These are phyloP conservation scores for Trogon surrucura DNA, from an alignment of 2,113 vertebrate species.

Conservation along the genomic window DNA sequence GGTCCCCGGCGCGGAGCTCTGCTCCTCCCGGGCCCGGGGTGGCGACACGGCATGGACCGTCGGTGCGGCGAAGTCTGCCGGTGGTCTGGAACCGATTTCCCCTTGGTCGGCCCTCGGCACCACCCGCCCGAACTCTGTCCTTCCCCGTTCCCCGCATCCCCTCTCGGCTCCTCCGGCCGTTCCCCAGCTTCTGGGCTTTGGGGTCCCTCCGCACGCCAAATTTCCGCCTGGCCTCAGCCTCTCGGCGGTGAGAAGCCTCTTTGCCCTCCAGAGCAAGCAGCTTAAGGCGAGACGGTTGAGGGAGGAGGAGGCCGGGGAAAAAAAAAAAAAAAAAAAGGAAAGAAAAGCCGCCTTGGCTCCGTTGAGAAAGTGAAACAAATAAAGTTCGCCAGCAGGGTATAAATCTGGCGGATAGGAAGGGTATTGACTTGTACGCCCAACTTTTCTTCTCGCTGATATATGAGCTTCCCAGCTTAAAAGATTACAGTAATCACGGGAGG, in stretches of 20 bases:
- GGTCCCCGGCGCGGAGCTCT: no score
- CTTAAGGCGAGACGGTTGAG: no score
- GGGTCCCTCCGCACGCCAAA: no score
- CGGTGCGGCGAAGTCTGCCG: not conserved
- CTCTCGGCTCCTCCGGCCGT: fast-evolving
- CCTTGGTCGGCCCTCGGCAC: not conserved
- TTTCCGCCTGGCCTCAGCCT: not conserved
- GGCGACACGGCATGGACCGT: no score
- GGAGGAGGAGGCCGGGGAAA: not conserved
- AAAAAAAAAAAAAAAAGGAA: not conserved
- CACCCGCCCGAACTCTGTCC: not conserved
- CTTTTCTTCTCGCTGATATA: constrained; percentile 75
- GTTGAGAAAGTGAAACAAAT: not conserved
- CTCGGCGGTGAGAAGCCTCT: no score
- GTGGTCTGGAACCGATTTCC: not conserved
- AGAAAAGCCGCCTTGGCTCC: not conserved
- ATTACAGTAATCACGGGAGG: constrained; percentile 86
- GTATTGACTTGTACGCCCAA: constrained; percentile 60
- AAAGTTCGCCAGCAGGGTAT: constrained; percentile 16
- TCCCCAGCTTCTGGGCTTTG: no score
- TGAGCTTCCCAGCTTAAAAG: constrained; percentile 79
- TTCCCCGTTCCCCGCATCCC: fast-evolving
- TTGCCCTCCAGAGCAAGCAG: no score
- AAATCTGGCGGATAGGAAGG: constrained; percentile 65
- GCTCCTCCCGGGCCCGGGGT: not conserved